Percentiles rank a stretch among this genome's conserved stretches.
Evolutionary conservation across 2,797 vertebrate species (phyloP).

Genomic region (Potorous gilbertii): DNA sequence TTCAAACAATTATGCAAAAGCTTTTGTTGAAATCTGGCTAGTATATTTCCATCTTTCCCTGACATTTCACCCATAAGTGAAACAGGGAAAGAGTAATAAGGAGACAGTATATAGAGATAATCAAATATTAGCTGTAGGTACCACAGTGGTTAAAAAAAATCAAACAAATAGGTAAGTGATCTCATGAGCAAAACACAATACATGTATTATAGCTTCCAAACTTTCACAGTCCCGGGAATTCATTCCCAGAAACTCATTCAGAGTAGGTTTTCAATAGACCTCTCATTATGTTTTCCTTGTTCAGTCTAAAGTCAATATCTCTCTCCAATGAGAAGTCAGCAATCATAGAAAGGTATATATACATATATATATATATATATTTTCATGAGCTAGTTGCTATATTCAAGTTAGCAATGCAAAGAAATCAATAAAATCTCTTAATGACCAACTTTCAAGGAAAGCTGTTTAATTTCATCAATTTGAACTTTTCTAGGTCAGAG

Average conservation of each 20-base stretch:
- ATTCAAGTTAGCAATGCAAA: not conserved
- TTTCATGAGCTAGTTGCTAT: conserved; percentile 3
- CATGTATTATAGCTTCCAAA: not conserved
- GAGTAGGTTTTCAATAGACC: not conserved
- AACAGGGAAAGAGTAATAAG: not conserved
- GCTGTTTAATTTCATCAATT: conserved; percentile 38
- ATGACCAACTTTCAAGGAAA: conserved; percentile 21
- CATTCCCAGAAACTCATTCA: not conserved
- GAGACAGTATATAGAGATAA: not conserved
- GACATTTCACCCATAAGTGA: not conserved
- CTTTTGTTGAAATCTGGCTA: not conserved
- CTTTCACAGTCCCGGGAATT: not conserved
- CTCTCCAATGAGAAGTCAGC: conserved; percentile 24
- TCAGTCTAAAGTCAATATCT: conserved; percentile 31
- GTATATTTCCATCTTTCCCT: not conserved
- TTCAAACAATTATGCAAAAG: not conserved
- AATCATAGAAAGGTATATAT: conserved; percentile 1
- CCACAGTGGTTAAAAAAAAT: not conserved
- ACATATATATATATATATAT: too few relatives aligned
- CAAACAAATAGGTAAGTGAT: not conserved
- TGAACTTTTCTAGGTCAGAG: not conserved
- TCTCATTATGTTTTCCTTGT: conserved; percentile 11
- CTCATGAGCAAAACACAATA: not conserved
- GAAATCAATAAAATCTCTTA: conserved; percentile 24
- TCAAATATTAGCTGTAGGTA: not conserved